Base-by-base conservation (phyloP, 2,888 invertebrate species). In the Eupsilia transversa region DNA sequence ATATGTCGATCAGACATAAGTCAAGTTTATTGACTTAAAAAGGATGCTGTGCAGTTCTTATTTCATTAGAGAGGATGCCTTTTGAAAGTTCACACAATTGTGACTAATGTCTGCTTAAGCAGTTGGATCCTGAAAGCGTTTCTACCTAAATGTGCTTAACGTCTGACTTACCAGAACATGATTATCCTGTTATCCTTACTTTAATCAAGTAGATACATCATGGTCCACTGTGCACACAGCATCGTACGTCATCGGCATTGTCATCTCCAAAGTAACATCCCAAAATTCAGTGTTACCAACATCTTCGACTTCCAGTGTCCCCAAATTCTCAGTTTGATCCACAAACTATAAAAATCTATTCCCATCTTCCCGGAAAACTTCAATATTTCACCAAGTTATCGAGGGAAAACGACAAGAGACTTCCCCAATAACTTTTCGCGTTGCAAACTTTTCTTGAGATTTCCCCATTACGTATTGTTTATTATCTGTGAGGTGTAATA, bases 401-500 rank as follows among this genome's bases (percentile, higher is more conserved):
- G 43, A 33, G 33, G 43, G 67, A 80, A 66, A 80, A 54, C 27
- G 54, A 46, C 20, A 5, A 23, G 38, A 68, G 20, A 59, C 59
- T 54, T 59, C 49, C 54, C 27, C 74, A 60, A 74, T 82, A 69
- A 59, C 70, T 77, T 74, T 67, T 41, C 66, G 59, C 61, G 43
- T 72, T 71, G 46, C 33, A 63, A 83, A 84, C 43, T 83, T 83
- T 80, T 77, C 82, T 65, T 79, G 82, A 84, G 84, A 86, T 76
- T 82, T 71, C 72, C 65, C 76, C 74, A 66, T 81, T 46, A 67
- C 63, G 49, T 49, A 65, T 70, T 74, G 73, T 70, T 77, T 81
- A 79, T 80, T 80, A 77, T 82, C 83, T 80, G 72, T 79, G 78
- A 77, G 72, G 71, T 79, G 86, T 84, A 77, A 85, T 86, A 85